These are phyloP conservation scores for Marcusenius ussheri DNA, from an alignment of 2,113 vertebrate genomes.

Conservation along the genomic window DNA sequence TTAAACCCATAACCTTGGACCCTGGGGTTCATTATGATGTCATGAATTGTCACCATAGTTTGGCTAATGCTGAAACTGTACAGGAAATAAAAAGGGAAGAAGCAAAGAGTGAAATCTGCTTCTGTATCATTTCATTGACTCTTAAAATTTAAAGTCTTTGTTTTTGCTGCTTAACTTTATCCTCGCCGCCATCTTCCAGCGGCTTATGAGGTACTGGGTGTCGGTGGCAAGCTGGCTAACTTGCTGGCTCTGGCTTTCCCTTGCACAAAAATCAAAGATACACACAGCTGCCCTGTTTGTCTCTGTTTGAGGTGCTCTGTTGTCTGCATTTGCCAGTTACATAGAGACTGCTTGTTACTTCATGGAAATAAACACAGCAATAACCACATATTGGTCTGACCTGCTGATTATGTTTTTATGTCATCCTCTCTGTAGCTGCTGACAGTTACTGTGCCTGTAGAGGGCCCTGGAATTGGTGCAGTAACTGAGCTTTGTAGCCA, in stretches of 20 bases:
- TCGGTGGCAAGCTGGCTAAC: neutral
- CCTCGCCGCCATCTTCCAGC: neutral
- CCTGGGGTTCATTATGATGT: neutral
- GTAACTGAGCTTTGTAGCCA: neutral
- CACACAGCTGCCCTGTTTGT: neutral
- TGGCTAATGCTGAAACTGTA: neutral
- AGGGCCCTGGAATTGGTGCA: neutral
- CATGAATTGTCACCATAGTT: neutral
- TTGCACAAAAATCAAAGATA: neutral
- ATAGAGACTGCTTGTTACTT: neutral
- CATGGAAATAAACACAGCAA: neutral
- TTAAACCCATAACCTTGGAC: neutral
- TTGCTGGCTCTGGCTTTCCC: neutral
- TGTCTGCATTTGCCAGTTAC: neutral
- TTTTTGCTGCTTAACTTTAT: neutral
- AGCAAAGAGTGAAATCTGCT: neutral
- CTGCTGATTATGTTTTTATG: neutral
- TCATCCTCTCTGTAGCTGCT: neutral
- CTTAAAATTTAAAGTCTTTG: neutral
- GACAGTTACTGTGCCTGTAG: neutral
- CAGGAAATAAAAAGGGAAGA: neutral
- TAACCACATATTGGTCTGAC: neutral
- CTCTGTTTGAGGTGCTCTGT: neutral
- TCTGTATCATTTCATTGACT: neutral
- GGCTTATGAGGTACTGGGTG: neutral